Evolutionary conservation across 37 sponge, comb jelly and placozoan genomes (phyloP), one percentile per base, ranked within the genome.

Genomic region (Agelas oroides): DNA sequence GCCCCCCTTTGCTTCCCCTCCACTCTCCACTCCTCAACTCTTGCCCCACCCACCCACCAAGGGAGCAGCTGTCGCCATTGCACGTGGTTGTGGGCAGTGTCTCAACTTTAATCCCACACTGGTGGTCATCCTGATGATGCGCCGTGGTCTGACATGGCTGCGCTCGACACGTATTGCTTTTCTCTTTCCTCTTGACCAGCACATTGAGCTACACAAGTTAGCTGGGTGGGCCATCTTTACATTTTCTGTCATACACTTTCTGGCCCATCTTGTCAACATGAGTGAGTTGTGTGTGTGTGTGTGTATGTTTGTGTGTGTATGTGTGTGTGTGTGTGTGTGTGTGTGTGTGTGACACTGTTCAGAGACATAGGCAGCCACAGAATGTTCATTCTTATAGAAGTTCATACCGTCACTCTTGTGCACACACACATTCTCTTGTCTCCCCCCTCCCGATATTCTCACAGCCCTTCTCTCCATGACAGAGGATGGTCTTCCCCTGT

Each of bases 171-270:
- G 86, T 6, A 0, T 95, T 0, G 85, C 89, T 23, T 34, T 52
- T 20, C 62, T 88, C 53, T 77, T 95, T 6, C 92, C 95, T n/a
- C 86, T 95, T 38, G 95, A 95, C 65, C 95, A 95, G 71, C 66
- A 75, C 79, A 95, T 95, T 75, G 92, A 95, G 71, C 85, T 95
- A 16, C 95, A 95, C 87, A 95, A 95, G 71, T 53, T 88, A 32
- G 54, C 73, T 65, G 95, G 95, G 18, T 86, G 78, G 52, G 24
- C 67, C 66, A 92, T 92, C 71, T n/a, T 76, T 57, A 2, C 92
- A 38, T 88, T 89, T 46, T 75, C 83, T 53, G 28, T 57, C 35
- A 53, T 91, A 1, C 95, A 95, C 57, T 73, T 83, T 24, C 2
- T 79, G 21, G 92, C 90, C 20, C 95, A 94, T 38, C 56, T 88